Base-by-base conservation (phyloP, 2,888 invertebrate species). In the Peribatodes rhomboidaria region DNA sequence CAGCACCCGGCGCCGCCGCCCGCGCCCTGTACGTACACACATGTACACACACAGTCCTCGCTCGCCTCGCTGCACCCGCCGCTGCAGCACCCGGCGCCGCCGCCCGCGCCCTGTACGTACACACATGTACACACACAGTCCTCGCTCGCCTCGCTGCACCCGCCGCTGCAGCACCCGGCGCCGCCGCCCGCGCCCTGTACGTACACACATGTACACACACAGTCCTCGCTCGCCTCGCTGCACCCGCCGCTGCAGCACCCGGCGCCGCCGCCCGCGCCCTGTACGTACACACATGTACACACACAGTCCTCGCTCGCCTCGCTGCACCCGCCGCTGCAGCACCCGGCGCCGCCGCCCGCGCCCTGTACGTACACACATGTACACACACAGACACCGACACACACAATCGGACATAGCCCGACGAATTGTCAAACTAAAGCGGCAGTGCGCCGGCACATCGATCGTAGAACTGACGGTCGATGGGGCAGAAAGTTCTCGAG, bases 271-370 rank as follows among this genome's bases (percentile, higher is more conserved):
- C 27, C 27, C 27, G 27, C 27, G 27, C 27, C 27, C 27, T 27
- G 27, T 27, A 27, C 27, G 27, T 27, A 27, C 27, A 27, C 27
- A n/a, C 49, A 18, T 47, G 39, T 33, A 27, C 27, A 27, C 27
- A 27, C 27, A 27, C 27, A 89, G 81, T 83, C 92, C 2, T 89
- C 92, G 65, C 84, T 90, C 37, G 88, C 84, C 6, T 88, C 92
- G 44, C 80, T 83, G 57, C 82, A 72, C 31, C 81, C 85, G 56
- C 81, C 72, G 20, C 83, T n/a, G 27, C 47, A 33, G 20, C 83
- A 74, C 67, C 77, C 79, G 0, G 42, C 42, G 18, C 46, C 46
- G 53, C 85, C 86, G 62, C 87, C 85, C 39, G 81, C 84, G 61
- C 85, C 87, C 0, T 91, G 50, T 50, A 35, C 18, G 50, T 50